A percentile compares a stretch with the other conserved stretches of the same genome.
Evolutionary conservation across 2,113 vertebrate genomes (phyloP).

Genomic region (Upupa epops): DNA sequence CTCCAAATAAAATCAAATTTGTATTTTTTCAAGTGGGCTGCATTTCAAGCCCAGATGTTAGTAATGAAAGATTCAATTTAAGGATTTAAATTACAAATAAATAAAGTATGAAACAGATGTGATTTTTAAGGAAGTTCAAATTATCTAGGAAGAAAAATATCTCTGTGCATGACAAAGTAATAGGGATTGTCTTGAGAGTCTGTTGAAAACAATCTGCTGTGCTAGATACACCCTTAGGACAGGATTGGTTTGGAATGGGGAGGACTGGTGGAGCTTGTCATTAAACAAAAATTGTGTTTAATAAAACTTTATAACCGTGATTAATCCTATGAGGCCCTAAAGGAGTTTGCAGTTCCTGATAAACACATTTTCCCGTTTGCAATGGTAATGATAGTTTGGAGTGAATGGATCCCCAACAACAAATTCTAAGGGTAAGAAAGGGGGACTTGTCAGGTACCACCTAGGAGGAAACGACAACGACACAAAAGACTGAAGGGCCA

Average conservation of each 20-base stretch:
- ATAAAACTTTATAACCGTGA: constrained; percentile 93
- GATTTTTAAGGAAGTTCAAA: constrained; percentile 89
- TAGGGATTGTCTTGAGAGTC: constrained; percentile 86
- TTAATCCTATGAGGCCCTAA: constrained; percentile 90
- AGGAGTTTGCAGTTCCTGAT: constrained; percentile 87
- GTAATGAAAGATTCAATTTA: constrained; percentile 89
- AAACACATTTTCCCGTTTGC: constrained; percentile 89
- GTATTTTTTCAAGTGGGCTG: constrained; percentile 89
- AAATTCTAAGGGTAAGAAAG: constrained; percentile 68
- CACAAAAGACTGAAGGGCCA: constrained; percentile 59
- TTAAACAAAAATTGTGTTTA: constrained; percentile 93
- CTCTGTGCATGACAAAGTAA: constrained; percentile 88
- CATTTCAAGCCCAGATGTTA: constrained; percentile 91
- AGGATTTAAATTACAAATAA: constrained; percentile 92
- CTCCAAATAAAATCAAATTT: constrained; percentile 89
- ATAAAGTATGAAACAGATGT: constrained; percentile 91
- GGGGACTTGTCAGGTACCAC: constrained; percentile 74
- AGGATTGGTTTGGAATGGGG: constrained; percentile 85
- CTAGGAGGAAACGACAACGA: constrained; percentile 70
- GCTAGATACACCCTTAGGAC: constrained; percentile 85
- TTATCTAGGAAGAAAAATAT: constrained; percentile 90
- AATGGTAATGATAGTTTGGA: constrained; percentile 88
- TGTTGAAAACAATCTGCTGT: constrained; percentile 88
- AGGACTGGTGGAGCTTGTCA: constrained; percentile 89
- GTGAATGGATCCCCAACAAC: constrained; percentile 81